These are phyloP conservation scores for Pterobdella sp. DNA, from an alignment of 2,888 invertebrate genomes.

Conservation along the genomic window DNA sequence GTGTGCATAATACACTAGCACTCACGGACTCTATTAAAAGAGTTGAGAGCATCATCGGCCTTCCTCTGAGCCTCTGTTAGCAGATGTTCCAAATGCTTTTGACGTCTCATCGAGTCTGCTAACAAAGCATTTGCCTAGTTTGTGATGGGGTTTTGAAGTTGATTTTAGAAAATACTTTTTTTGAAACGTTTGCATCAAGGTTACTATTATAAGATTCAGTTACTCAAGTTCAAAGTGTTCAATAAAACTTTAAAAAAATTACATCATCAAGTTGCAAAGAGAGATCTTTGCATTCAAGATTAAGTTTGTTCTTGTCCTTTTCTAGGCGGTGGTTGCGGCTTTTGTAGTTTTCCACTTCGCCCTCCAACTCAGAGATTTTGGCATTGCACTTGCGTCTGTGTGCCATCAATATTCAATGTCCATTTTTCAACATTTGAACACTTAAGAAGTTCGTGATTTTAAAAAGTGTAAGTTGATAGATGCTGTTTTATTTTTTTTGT, in stretches of 20 bases:
- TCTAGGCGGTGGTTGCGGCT: conserved; percentile 81
- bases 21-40: background rate
- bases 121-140: conserved; percentile 35
- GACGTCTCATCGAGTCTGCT: conserved; percentile 44
- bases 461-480: too few species aligned
- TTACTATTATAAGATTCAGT: background rate
- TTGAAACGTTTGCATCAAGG: background rate
- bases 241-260: background rate
- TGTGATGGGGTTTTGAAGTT: background rate
- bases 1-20: too few species aligned
- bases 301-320: conserved; percentile 93
- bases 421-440: too few species aligned
- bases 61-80: conserved; percentile 33
- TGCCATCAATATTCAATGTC: too few species aligned
- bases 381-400: conserved; percentile 47
- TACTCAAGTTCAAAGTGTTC: background rate
- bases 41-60: conserved; percentile 55
- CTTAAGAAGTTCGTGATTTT: too few species aligned
- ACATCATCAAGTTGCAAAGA: conserved; percentile 84
- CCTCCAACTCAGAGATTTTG: conserved; percentile 72
- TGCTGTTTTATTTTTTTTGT: too few species aligned
- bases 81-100: conserved; percentile 53
- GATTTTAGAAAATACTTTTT: background rate
- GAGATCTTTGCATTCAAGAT: conserved; percentile 93
- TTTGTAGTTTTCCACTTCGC: conserved; percentile 86